Evolutionary conservation across 2,888 invertebrate genomes (phyloP).

Genomic region (Drosophila cognata): DNA sequence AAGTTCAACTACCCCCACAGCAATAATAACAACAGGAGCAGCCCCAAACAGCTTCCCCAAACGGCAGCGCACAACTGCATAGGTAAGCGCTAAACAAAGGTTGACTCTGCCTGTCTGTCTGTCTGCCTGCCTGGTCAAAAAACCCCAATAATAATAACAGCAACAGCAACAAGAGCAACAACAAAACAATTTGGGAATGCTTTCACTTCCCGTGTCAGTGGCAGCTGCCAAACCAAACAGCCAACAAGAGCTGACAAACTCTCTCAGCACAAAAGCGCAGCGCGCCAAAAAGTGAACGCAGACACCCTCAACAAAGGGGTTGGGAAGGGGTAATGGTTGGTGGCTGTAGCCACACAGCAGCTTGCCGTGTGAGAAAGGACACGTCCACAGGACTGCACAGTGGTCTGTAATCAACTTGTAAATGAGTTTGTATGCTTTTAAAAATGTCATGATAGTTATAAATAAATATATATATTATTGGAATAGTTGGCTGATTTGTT

Average conservation of each 20-base stretch:
- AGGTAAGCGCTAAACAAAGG: conserved; percentile 69
- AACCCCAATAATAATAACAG: conserved; percentile 47
- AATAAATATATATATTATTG: conserved; percentile 5
- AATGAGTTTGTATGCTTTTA: not conserved
- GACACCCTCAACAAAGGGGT: conserved; percentile 23
- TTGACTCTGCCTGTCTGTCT: conserved; percentile 34
- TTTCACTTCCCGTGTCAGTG: conserved; percentile 82
- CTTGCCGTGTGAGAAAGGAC: conserved; percentile 36
- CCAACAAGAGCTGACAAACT: conserved; percentile 30
- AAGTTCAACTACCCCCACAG: conserved; percentile 66
- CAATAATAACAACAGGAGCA: conserved; percentile 5
- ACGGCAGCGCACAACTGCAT: conserved; percentile 18
- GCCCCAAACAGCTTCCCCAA: conserved; percentile 26
- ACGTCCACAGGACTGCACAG: conserved; percentile 35
- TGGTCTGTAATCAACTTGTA: conserved; percentile 17
- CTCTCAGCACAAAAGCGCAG: conserved; percentile 51
- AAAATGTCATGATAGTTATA: conserved; percentile 2
- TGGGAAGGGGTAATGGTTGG: not conserved
- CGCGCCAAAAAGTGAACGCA: conserved; percentile 60
- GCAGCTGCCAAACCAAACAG: conserved; percentile 49
- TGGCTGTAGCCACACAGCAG: conserved; percentile 15
- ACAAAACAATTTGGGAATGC: conserved; percentile 56
- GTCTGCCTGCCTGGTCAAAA: conserved; percentile 64
- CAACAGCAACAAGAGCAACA: conserved; percentile 25
- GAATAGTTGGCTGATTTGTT: conserved; percentile 7